These are phyloP conservation scores for Phragmatobia fuliginosa DNA, from an alignment of 2,888 invertebrate genomes.

Conservation along the genomic window DNA sequence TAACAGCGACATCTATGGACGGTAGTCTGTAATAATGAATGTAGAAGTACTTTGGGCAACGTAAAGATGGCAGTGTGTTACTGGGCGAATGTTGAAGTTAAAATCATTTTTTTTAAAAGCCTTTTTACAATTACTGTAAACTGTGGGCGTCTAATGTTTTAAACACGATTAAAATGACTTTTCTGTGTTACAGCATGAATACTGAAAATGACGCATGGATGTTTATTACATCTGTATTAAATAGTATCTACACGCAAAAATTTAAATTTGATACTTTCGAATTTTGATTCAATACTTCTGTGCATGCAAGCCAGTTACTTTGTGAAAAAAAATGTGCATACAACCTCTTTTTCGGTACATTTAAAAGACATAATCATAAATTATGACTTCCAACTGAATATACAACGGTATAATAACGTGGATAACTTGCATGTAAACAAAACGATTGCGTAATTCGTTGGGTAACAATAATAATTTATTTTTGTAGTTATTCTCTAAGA, in stretches of 20 bases:
- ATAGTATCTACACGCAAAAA: neutral
- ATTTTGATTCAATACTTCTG: neutral
- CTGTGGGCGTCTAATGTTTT: neutral
- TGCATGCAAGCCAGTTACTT: neutral
- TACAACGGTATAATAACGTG: neutral
- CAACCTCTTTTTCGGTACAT: neutral
- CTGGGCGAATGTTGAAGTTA: neutral
- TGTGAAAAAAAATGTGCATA: neutral
- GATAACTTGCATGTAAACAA: slow-evolving; percentile 13
- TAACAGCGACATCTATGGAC: slow-evolving; percentile 36
- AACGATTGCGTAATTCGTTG: slow-evolving; percentile 6
- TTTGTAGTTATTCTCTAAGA: slow-evolving; percentile 2
- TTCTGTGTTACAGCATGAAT: neutral
- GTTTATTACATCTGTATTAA: too few relatives aligned
- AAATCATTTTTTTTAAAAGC: neutral
- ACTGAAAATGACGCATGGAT: neutral
- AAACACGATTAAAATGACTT: neutral
- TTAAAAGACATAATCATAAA: slow-evolving; percentile 20
- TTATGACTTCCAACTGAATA: slow-evolving; percentile 7
- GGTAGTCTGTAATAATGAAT: slow-evolving; percentile 11
- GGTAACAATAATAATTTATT: slow-evolving; percentile 4
- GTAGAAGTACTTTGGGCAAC: slow-evolving; percentile 1
- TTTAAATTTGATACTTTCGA: neutral
- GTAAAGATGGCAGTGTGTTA: slow-evolving; percentile 37
- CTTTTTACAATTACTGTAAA: neutral